A percentile compares a stretch with the other conserved stretches of the same genome.
These are phyloP conservation scores for Phocoena phocoena DNA, from an alignment of 2,113 vertebrate genomes.

Conservation along the genomic window DNA sequence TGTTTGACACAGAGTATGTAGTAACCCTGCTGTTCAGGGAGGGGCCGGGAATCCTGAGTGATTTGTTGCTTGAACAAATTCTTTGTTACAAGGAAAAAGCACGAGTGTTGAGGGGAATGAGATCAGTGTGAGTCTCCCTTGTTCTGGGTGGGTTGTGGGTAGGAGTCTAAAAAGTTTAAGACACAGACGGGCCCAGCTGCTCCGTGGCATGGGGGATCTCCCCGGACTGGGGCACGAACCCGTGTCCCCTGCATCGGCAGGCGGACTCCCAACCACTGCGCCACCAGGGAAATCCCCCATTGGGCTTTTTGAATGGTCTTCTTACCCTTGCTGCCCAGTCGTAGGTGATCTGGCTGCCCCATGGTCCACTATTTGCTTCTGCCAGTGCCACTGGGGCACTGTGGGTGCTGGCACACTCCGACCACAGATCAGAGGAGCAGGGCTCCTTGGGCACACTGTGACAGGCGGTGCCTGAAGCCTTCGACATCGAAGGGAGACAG, in stretches of 20 bases:
- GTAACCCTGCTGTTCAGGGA: not conserved
- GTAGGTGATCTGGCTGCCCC: not conserved
- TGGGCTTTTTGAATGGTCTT: not conserved
- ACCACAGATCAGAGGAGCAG: not conserved
- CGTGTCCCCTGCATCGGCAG: too few species aligned
- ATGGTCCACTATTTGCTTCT: not conserved
- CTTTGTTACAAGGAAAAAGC: not conserved
- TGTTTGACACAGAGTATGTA: not conserved
- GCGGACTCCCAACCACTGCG: fast-evolving
- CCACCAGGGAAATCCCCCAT: too few species aligned
- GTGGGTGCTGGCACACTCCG: not conserved
- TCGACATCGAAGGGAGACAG: not conserved
- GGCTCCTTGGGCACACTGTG: not conserved
- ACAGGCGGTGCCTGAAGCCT: not conserved
- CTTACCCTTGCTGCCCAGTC: not conserved
- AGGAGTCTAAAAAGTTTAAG: not conserved
- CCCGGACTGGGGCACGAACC: too few species aligned
- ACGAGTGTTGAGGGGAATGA: not conserved
- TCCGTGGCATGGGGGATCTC: too few species aligned
- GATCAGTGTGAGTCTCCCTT: too few species aligned
- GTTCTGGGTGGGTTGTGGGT: not conserved
- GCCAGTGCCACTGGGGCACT: not conserved
- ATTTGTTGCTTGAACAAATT: not conserved
- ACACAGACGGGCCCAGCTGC: fast-evolving
- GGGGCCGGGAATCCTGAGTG: not conserved